Evolutionary conservation across 2,797 vertebrate species (phyloP).

Genomic region (Enteromius viviparus): DNA sequence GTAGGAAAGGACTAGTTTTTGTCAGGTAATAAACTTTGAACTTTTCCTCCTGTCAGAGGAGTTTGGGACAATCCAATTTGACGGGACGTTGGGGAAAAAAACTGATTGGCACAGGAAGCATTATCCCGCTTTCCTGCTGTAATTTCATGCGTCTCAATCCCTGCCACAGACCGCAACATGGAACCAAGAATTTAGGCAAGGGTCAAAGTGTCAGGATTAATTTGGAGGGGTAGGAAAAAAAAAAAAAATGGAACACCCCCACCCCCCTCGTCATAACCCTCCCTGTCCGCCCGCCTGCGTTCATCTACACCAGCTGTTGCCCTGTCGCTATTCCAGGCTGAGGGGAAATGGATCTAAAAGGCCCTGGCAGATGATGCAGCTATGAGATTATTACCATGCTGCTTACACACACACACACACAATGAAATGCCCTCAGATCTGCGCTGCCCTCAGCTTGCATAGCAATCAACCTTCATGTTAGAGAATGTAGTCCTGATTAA

Average conservation of each 20-base stretch:
- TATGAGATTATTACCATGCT: constrained; percentile 51
- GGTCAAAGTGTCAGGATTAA: constrained; percentile 81
- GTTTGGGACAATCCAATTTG: constrained; percentile 67
- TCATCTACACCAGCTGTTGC: constrained; percentile 80
- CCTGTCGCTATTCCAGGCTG: constrained; percentile 78
- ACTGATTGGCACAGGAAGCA: constrained; percentile 55
- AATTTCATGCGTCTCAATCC: constrained; percentile 77
- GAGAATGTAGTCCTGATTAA: constrained; percentile 39
- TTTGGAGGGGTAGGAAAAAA: constrained; percentile 57
- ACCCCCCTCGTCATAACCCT: constrained; percentile 44
- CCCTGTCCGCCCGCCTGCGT: constrained; percentile 58
- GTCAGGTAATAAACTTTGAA: constrained; percentile 63
- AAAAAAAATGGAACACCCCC: constrained; percentile 38
- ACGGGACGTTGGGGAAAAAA: constrained; percentile 43
- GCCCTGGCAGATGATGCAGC: constrained; percentile 70
- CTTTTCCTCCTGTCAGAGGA: constrained; percentile 66
- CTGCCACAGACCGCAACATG: constrained; percentile 63
- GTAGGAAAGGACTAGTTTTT: constrained; percentile 15
- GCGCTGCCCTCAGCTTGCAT: constrained; percentile 35
- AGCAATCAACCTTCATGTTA: constrained; percentile 45
- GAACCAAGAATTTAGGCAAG: constrained; percentile 68
- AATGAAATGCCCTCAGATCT: constrained; percentile 33
- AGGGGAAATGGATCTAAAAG: constrained; percentile 80
- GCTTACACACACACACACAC: constrained; percentile 48
- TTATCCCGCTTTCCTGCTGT: constrained; percentile 72